phyloP scores from a whole-genome alignment of 2,797 vertebrate species.

The Remorina albescens region DNA sequence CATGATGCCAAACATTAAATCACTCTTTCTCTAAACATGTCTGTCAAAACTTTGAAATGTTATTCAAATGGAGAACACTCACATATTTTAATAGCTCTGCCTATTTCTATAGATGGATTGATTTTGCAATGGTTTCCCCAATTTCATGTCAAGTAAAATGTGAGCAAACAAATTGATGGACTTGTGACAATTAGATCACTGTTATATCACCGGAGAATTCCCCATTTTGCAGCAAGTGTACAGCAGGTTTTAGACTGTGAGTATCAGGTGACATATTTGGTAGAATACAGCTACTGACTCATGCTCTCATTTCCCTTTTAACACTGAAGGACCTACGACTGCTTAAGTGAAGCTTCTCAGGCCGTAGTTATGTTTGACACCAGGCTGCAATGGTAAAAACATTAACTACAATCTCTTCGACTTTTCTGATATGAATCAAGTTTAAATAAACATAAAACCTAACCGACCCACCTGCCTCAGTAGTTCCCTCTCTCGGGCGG shows the following conservation, averaged over 20 bases:
- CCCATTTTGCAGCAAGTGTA: background rate
- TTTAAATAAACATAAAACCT: background rate
- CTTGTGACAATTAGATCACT: background rate
- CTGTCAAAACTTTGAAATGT: background rate
- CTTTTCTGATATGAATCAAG: background rate
- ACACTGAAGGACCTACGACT: background rate
- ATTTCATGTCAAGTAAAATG: background rate
- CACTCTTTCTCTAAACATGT: background rate
- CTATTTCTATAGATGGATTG: background rate
- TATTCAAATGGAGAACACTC: too few species aligned
- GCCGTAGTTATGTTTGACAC: background rate
- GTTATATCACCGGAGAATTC: background rate
- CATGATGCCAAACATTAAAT: background rate
- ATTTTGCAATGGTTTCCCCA: background rate
- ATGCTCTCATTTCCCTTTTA: background rate
- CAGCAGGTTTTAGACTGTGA: conserved; percentile 13
- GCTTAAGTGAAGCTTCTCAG: background rate
- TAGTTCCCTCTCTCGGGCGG: conserved; percentile 88
- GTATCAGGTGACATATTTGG: conserved; percentile 14
- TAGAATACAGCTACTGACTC: conserved; percentile 5
- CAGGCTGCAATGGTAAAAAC: too few species aligned
- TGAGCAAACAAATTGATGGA: background rate
- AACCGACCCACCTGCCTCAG: conserved; percentile 70
- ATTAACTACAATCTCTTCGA: background rate
- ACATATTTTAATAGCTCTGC: too few species aligned